Percentiles rank a stretch among this genome's conserved stretches.
Conservation (phyloP, 2,113 vertebrate species). For the Tympanuchus pallidicinctus region DNA sequence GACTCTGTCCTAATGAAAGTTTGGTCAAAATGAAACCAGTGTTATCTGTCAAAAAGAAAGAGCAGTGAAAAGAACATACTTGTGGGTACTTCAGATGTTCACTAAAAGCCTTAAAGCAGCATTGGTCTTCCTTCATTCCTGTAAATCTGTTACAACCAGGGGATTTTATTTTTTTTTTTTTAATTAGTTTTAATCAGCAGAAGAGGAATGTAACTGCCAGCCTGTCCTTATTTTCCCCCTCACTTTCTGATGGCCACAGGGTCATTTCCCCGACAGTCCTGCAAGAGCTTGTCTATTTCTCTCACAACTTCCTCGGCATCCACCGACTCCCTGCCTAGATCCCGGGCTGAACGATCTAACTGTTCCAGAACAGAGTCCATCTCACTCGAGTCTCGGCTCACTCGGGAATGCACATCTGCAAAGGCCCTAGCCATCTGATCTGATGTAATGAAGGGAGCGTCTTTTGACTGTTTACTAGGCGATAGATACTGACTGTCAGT, state of each 20-base stretch:
- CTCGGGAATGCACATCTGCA: slow-evolving; percentile 82
- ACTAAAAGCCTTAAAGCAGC: slow-evolving; percentile 90
- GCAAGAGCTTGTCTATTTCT: slow-evolving; percentile 99
- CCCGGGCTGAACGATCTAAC: slow-evolving; percentile 84
- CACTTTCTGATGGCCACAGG: slow-evolving; percentile 91
- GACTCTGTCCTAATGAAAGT: slow-evolving; percentile 79
- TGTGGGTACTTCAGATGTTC: slow-evolving; percentile 99
- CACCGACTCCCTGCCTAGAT: slow-evolving; percentile 88
- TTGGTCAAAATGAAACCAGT: slow-evolving; percentile 83
- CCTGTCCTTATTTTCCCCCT: slow-evolving; percentile 68
- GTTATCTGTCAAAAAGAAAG: slow-evolving; percentile 84
- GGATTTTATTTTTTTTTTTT: slow-evolving; percentile 34
- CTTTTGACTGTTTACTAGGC: slow-evolving; percentile 90
- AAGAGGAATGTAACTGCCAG: slow-evolving; percentile 77
- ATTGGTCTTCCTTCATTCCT: slow-evolving; percentile 80
- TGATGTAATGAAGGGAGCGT: slow-evolving; percentile 80
- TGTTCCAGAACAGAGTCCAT: slow-evolving; percentile 85
- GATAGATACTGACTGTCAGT: slow-evolving; percentile 87
- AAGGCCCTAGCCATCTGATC: slow-evolving; percentile 87
- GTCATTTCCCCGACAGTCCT: slow-evolving; percentile 96
- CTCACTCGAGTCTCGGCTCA: slow-evolving; percentile 82
- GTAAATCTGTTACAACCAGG: slow-evolving; percentile 73
- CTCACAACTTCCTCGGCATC: slow-evolving; percentile 96
- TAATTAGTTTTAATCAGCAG: slow-evolving; percentile 70
- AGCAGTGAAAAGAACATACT: slow-evolving; percentile 89